Conservation (phyloP, 2,113 vertebrate species). For the Calypte anna region DNA sequence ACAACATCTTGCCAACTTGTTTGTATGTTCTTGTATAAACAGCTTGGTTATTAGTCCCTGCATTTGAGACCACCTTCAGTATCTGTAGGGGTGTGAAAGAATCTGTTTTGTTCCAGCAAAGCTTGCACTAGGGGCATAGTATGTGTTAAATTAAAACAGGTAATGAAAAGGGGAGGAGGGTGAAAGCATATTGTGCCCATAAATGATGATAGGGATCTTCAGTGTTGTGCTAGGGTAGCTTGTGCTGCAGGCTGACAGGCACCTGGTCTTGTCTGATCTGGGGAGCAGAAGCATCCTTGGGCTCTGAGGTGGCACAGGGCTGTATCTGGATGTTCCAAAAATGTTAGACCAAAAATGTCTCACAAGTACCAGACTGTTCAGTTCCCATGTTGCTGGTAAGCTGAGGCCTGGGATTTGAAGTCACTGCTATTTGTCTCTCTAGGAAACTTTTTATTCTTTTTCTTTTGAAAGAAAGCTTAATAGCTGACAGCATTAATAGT, state of each 20-base stretch:
- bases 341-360: background rate
- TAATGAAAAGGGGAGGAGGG: background rate
- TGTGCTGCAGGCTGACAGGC: background rate
- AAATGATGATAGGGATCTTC: background rate
- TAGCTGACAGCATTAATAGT: accelerated
- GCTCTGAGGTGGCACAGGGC: background rate
- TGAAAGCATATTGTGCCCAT: background rate
- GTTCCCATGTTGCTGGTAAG: background rate
- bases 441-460: background rate
- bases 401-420: background rate
- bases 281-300: background rate
- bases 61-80: background rate
- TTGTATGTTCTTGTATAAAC: background rate
- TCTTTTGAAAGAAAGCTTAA: background rate
- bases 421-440: background rate
- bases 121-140: background rate
- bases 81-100: background rate
- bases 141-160: background rate
- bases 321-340: background rate
- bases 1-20: background rate
- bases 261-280: background rate
- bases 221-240: background rate
- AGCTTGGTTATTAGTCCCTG: background rate
- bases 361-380: background rate
- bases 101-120: accelerated